Evolutionary conservation across 2,888 invertebrate genomes (phyloP).

Genomic region (Blastobasis lacticolella): DNA sequence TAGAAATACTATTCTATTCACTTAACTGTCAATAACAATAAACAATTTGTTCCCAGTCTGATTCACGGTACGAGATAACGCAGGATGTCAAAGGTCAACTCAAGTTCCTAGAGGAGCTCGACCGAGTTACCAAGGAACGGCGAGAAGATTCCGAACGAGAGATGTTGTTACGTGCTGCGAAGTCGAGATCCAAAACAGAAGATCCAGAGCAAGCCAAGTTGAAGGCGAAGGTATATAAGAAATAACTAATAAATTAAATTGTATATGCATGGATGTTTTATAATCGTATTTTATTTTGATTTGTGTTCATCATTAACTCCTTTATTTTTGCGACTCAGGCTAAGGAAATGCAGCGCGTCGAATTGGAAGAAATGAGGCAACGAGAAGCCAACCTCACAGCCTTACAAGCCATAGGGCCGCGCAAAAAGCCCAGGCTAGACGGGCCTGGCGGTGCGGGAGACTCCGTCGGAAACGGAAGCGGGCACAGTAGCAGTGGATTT

Average conservation of each 20-base stretch:
- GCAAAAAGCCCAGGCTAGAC: constrained; percentile 92
- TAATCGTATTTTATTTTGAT: background rate
- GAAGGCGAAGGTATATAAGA: constrained; percentile 86
- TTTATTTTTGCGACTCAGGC: constrained; percentile 1
- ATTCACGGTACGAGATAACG: constrained; percentile 91
- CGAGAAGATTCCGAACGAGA: constrained; percentile 97
- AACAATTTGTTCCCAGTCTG: constrained; percentile 70
- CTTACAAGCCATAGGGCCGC: constrained; percentile 90
- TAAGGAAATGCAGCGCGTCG: constrained; percentile 88
- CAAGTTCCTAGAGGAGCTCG: constrained; percentile 97
- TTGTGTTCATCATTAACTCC: background rate
- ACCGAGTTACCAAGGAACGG: constrained; percentile 92
- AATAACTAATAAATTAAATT: no score
- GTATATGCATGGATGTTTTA: no score
- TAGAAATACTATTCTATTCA: no score
- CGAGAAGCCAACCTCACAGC: constrained; percentile 92
- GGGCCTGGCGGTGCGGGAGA: constrained; percentile 59
- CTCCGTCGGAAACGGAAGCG: constrained; percentile 34
- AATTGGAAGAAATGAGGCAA: constrained; percentile 91
- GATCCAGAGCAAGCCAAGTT: constrained; percentile 98
- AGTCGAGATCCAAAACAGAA: constrained; percentile 96
- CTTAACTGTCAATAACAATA: no score
- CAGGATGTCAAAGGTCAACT: constrained; percentile 94
- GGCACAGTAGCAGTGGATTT: constrained; percentile 27
- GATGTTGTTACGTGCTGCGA: constrained; percentile 92